Percentiles rank a stretch among this genome's conserved stretches.
Evolutionary conservation across 2,113 vertebrate genomes (phyloP).

Genomic region (Trochalopteron elliotii): DNA sequence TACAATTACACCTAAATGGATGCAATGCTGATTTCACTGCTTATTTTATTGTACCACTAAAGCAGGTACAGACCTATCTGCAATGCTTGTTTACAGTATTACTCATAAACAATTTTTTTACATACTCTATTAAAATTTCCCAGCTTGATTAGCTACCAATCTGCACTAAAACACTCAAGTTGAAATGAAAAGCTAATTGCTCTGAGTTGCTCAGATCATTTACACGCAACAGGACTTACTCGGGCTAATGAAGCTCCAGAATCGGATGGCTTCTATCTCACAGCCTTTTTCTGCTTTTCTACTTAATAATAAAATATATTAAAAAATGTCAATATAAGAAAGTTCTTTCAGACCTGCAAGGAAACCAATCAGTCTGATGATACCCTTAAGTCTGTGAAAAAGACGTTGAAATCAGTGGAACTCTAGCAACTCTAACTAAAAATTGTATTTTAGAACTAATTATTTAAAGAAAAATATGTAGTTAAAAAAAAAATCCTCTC

Average conservation of each 20-base stretch:
- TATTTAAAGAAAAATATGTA: neutral
- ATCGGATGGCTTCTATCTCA: neutral
- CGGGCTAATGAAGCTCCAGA: constrained; percentile 48
- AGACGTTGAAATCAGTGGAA: neutral
- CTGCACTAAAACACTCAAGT: constrained; percentile 56
- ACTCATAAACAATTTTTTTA: constrained; percentile 68
- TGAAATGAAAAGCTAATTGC: constrained; percentile 71
- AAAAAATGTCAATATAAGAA: neutral
- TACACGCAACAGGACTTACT: constrained; percentile 61
- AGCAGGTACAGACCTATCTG: constrained; percentile 54
- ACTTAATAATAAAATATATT: constrained; percentile 12
- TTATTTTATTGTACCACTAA: constrained; percentile 66
- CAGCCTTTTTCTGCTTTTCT: constrained; percentile 1
- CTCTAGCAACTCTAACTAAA: neutral
- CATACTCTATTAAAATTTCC: constrained; percentile 58
- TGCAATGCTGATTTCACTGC: constrained; percentile 57
- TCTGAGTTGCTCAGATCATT: constrained; percentile 59
- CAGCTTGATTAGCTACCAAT: constrained; percentile 72
- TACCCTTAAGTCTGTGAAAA: neutral
- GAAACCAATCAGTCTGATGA: neutral
- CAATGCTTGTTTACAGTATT: constrained; percentile 58
- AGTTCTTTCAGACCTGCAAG: neutral
- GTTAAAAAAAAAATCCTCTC: neutral
- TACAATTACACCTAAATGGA: constrained; percentile 68
- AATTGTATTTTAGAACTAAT: neutral